These are phyloP conservation scores for Aphidius colemani DNA, from an alignment of 2,888 invertebrate species.

Conservation along the genomic window DNA sequence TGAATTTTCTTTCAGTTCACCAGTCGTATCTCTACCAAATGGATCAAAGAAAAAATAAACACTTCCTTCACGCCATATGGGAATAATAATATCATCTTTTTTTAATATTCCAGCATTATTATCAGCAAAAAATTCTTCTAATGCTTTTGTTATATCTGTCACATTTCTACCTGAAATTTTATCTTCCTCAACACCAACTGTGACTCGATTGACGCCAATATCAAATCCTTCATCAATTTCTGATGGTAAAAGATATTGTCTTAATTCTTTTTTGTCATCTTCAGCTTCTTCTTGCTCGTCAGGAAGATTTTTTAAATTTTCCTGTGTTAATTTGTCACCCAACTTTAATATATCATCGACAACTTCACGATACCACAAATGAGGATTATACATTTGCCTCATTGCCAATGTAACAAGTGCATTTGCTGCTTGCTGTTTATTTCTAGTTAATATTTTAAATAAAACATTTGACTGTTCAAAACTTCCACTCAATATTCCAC, in stretches of 20 bases:
- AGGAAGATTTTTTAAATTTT: conserved; percentile 63
- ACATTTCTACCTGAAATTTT: conserved; percentile 60
- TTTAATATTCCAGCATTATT: conserved; percentile 65
- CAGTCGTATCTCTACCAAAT: conserved; percentile 41
- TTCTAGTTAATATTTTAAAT: conserved; percentile 57
- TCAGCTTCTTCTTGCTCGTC: conserved; percentile 66
- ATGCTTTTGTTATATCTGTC: conserved; percentile 51
- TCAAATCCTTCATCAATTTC: conserved; percentile 58
- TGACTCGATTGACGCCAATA: conserved; percentile 60
- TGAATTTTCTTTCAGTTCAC: conserved; percentile 41
- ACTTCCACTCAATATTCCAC: conserved; percentile 52
- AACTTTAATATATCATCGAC: conserved; percentile 63
- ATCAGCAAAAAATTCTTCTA: conserved; percentile 66
- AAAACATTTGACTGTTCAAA: conserved; percentile 53
- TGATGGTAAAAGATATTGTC: conserved; percentile 61
- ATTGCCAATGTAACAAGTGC: conserved; percentile 66
- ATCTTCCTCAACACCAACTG: conserved; percentile 60
- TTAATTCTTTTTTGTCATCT: conserved; percentile 17
- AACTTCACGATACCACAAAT: conserved; percentile 67
- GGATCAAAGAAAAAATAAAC: conserved; percentile 53
- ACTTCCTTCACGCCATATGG: conserved; percentile 52
- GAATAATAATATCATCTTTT: conserved; percentile 54
- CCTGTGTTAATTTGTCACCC: conserved; percentile 60
- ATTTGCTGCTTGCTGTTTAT: conserved; percentile 63
- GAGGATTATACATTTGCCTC: conserved; percentile 65